These are phyloP conservation scores for Ceriagrion tenellum DNA, from an alignment of 2,888 invertebrate genomes.

Conservation along the genomic window DNA sequence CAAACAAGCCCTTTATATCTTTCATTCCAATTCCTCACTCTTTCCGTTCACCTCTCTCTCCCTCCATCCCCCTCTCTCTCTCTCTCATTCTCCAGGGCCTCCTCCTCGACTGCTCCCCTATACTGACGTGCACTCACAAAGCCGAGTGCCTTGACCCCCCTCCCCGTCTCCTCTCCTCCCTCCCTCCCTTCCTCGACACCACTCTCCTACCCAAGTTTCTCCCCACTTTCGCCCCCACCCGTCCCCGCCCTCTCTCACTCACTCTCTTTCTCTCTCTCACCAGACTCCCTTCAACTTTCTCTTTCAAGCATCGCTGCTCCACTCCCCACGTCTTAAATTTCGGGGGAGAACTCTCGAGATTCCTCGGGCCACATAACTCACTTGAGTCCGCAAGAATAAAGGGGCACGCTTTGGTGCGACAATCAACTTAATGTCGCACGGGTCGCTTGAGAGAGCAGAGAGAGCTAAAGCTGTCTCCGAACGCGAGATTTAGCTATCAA, in stretches of 20 bases:
- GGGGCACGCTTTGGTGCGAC: neutral
- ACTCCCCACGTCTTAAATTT: slow-evolving; percentile 21
- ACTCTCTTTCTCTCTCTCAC: neutral
- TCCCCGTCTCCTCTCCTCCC: neutral
- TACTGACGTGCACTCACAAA: neutral
- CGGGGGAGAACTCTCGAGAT: neutral
- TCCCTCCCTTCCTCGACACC: neutral
- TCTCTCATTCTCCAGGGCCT: neutral
- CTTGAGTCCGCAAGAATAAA: neutral
- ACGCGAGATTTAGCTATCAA: neutral
- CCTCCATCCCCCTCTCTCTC: neutral
- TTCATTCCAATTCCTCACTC: neutral
- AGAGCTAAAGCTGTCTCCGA: neutral
- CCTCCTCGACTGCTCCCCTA: neutral
- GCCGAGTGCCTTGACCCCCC: neutral
- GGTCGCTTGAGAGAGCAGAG: neutral
- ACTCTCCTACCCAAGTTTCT: neutral
- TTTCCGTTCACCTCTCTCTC: neutral
- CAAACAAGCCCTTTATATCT: neutral
- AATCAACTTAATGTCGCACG: slow-evolving; percentile 22
- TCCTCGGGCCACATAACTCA: slow-evolving; percentile 5
- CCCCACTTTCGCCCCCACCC: neutral
- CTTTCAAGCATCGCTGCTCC: neutral
- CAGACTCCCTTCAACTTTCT: slow-evolving; percentile 6
- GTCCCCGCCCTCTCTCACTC: neutral